Conservation (phyloP, 1,140 invertebrate genomes). For the Batillaria attramentaria region DNA sequence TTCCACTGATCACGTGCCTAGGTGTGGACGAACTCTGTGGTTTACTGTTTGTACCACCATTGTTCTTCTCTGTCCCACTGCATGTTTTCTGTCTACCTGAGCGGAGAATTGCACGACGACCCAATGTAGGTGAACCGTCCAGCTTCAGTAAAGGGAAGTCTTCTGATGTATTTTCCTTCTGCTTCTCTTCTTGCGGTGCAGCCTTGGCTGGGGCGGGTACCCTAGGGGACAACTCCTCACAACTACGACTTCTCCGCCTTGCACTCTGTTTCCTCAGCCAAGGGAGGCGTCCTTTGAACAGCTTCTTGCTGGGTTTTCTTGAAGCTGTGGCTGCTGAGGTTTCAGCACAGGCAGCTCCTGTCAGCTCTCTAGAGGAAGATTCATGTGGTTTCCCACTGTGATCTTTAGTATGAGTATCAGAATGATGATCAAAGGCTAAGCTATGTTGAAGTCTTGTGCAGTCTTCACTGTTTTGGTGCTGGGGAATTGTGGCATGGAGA, state of each 20-base stretch:
- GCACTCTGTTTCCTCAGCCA: conserved; percentile 8
- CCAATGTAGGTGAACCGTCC: conserved; percentile 13
- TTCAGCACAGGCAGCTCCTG: background rate
- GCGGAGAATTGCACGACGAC: background rate
- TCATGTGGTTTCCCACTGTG: background rate
- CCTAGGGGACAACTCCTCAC: conserved; percentile 3
- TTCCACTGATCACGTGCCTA: too few species aligned
- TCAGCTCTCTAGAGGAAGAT: background rate
- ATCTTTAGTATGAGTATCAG: too few species aligned
- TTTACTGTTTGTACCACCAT: too few species aligned
- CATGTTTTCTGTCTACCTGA: too few species aligned
- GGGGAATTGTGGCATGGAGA: too few species aligned
- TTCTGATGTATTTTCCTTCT: background rate
- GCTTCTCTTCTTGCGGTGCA: background rate
- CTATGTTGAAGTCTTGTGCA: too few species aligned
- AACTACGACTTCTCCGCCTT: conserved; percentile 14
- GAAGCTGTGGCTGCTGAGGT: too few species aligned
- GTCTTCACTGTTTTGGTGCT: too few species aligned
- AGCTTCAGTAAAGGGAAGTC: conserved; percentile 15
- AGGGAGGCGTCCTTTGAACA: background rate
- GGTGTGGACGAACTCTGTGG: too few species aligned
- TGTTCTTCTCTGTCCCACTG: too few species aligned
- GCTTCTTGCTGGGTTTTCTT: conserved; percentile 10
- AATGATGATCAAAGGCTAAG: too few species aligned
- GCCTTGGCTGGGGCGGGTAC: background rate